phyloP scores from a whole-genome alignment of 2,113 vertebrate species.

The Chloebia gouldiae region DNA sequence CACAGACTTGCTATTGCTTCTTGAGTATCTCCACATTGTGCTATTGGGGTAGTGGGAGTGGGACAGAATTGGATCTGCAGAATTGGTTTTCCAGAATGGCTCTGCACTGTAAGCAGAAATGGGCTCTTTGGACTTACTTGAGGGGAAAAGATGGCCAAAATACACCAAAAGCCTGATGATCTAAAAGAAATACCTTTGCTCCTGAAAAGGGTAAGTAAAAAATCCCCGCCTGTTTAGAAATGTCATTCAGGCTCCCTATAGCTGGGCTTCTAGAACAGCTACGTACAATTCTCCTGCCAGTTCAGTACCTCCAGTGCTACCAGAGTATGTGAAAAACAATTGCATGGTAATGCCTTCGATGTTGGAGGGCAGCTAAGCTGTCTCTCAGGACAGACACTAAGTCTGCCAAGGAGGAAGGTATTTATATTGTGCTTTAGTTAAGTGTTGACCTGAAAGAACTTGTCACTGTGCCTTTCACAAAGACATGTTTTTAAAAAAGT shows the following conservation, averaged over 20 bases:
- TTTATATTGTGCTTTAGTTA: not conserved
- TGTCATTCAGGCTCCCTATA: not conserved
- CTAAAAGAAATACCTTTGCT: not conserved
- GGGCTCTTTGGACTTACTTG: not conserved
- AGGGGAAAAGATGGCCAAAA: not conserved
- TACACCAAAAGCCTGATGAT: not conserved
- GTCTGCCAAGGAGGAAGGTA: not conserved
- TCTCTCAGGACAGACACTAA: not conserved
- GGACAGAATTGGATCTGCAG: not conserved
- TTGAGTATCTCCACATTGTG: not conserved
- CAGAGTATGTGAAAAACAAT: not conserved
- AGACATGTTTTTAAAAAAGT: not conserved
- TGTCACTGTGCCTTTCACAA: not conserved
- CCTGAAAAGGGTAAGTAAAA: not conserved
- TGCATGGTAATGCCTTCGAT: fast-evolving
- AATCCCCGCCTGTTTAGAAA: not conserved
- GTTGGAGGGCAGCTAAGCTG: not conserved
- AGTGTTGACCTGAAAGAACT: not conserved
- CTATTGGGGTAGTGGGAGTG: not conserved
- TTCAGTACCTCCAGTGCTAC: not conserved
- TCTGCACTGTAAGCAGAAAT: not conserved
- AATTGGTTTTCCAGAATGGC: not conserved
- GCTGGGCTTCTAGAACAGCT: not conserved
- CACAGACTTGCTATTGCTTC: not conserved
- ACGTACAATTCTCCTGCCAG: not conserved